Base-by-base conservation (phyloP, 2,113 vertebrate species). In the Taurulus bubalis region DNA sequence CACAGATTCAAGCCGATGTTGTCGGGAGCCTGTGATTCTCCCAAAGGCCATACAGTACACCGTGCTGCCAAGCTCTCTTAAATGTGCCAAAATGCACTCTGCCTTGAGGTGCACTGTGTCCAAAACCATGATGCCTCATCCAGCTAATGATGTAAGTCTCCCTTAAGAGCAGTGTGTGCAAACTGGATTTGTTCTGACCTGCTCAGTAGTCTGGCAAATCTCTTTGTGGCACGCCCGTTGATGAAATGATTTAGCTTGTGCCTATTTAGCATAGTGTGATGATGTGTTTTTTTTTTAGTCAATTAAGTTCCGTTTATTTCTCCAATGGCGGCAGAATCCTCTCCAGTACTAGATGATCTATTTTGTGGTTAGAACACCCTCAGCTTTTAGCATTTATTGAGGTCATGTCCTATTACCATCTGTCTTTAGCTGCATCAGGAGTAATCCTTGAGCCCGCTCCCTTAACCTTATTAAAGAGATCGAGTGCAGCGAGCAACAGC, bases 371-470 rank as follows among this genome's bases (percentile, higher is more conserved):
- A 32, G 64, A 87, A 59, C 77, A 84, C 32, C 83, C 85, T 87
- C 71, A 65, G 76, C 60, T 80, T 86, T 85, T 64, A 65, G 80
- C 85, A 42, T 51, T 89, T 90, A 90, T 79, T 71, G 87, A 88
- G 89, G 90, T 92, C 85, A 80, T 81, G 90, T 91, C 87, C 84
- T 89, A 69, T 86, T 80, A 82, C 90, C 92, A 94, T 93, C 90
- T 94, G 90, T 90, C 89, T 91, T 89, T 53, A 71, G 83, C 83
- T 81, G 85, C 86, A 90, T 68, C 77, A 42, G 70, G 89, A 77
- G 79, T 69, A 86, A 84, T 85, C 84, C 86, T 73, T 26, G 45
- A 84, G 86, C 83, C 55, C 0, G 9, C 84, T 91, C 75, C 74
- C 67, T 87, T 89, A 87, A 91, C 90, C 89, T 87, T 80, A 87